Base-by-base conservation (phyloP, 1,140 invertebrate genomes). In the Mercenaria mercenaria region DNA sequence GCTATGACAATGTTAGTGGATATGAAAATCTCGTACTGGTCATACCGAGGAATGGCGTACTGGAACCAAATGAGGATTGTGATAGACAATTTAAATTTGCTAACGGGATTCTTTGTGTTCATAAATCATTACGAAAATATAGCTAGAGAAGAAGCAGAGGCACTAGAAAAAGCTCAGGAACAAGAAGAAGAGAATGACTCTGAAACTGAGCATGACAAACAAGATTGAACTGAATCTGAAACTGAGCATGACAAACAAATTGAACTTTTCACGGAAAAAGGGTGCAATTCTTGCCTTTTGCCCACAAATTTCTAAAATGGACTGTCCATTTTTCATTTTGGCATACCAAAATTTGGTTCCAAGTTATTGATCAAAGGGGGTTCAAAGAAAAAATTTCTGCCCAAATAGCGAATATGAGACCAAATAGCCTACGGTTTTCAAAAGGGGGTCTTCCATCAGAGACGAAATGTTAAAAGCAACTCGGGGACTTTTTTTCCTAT, bases 51-150 rank as follows among this genome's bases (percentile, higher is more conserved):
- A 32, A 89, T 93, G 20, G 90, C 91, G 37, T 93, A 88, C 43
- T 94, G 93, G 93, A 91, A 90, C 64, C 91, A 92, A 64, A 80
- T 91, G 13, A 64, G 93, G 13, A 50, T 93, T 41, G 32, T 92
- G 6, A 61, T 82, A 26, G 92, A 94, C 80, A 89, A 89, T 84
- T 50, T 91, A 0, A 91, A 87, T 50, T 26, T 90, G 32, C 26
- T 92, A 32, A 39, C 85, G 13, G 92, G 92, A n/a, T 92, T 93
- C 41, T 32, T 92, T 39, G 87, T 90, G 43, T 85, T 90, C 47
- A 87, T 61, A 41, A 86, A 81, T 41, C 77, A 89, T 82, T 74
- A 91, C 52, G 89, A 92, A 26, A 93, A 92, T 76, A 20, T 88
- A 13, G 37, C 76, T n/a, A n/a, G 47, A 32, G 74, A 76, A 32